These are phyloP conservation scores for Callocephalon fimbriatum DNA, from an alignment of 2,113 vertebrate genomes.

Conservation along the genomic window DNA sequence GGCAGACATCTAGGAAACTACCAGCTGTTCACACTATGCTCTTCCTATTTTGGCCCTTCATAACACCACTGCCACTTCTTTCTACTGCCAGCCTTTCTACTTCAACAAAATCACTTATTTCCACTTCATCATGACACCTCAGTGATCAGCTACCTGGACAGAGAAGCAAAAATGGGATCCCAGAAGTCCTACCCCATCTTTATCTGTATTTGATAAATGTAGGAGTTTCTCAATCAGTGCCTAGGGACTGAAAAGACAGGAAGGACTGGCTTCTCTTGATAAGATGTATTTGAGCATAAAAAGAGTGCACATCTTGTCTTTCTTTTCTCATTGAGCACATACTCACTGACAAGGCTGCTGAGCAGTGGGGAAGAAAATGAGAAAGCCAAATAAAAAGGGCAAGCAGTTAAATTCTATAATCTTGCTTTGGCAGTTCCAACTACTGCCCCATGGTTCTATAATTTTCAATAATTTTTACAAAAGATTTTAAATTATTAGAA, in stretches of 20 bases:
- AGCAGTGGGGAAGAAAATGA: not conserved
- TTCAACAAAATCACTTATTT: not conserved
- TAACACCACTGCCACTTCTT: not conserved
- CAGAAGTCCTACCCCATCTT: not conserved
- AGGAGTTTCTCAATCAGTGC: not conserved
- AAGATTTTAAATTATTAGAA: not conserved
- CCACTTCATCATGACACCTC: not conserved
- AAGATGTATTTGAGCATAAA: not conserved
- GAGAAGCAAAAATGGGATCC: not conserved
- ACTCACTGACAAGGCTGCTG: not conserved
- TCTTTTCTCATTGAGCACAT: not conserved
- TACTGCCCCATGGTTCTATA: not conserved
- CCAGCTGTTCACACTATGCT: rapidly evolving
- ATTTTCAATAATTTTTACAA: not conserved
- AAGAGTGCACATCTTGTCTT: not conserved
- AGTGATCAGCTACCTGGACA: not conserved
- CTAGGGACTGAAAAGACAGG: not conserved
- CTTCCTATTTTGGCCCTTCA: not conserved
- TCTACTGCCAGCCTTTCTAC: not conserved
- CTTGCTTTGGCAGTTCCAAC: not conserved
- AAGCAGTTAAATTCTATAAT: not conserved
- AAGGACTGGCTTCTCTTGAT: not conserved
- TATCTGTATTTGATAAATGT: not conserved
- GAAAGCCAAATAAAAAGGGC: not conserved
- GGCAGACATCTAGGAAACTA: not conserved